phyloP scores from a whole-genome alignment of 2,888 invertebrate genomes.

The Willowsia nigromaculata region DNA sequence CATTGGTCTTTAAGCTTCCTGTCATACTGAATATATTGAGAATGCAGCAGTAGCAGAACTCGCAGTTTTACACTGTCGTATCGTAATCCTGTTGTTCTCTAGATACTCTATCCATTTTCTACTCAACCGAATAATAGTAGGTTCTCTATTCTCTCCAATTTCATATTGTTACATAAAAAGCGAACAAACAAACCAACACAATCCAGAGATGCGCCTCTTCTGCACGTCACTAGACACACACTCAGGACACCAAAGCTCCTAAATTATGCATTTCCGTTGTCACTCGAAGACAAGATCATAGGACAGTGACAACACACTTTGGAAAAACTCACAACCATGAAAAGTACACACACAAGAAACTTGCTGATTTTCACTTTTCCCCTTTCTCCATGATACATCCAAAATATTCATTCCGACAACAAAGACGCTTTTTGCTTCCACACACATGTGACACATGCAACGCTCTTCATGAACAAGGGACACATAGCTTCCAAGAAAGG shows the following conservation, averaged over 20 bases:
- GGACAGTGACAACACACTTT: neutral
- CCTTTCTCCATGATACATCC: neutral
- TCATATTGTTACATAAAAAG: neutral
- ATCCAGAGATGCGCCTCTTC: slow-evolving; percentile 4
- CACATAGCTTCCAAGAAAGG: neutral
- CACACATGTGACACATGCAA: neutral
- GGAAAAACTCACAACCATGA: slow-evolving; percentile 20
- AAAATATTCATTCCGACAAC: neutral
- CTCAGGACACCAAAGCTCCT: slow-evolving; percentile 12
- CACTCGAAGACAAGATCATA: slow-evolving; percentile 30
- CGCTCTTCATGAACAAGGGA: neutral
- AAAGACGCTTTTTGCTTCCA: neutral
- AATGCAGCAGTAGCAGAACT: slow-evolving; percentile 1
- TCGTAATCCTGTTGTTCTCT: neutral
- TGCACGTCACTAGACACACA: slow-evolving; percentile 10
- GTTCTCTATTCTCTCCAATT: neutral
- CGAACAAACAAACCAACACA: neutral
- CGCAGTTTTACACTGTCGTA: neutral
- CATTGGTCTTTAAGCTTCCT: slow-evolving; percentile 33
- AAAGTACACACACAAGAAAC: slow-evolving; percentile 9
- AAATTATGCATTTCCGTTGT: slow-evolving; percentile 64
- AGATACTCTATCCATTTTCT: neutral
- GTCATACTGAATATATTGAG: slow-evolving; percentile 34
- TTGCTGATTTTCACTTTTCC: slow-evolving; percentile 1
- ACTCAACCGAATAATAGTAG: neutral